phyloP scores from a whole-genome alignment of 2,113 vertebrate genomes.

The human region DNA sequence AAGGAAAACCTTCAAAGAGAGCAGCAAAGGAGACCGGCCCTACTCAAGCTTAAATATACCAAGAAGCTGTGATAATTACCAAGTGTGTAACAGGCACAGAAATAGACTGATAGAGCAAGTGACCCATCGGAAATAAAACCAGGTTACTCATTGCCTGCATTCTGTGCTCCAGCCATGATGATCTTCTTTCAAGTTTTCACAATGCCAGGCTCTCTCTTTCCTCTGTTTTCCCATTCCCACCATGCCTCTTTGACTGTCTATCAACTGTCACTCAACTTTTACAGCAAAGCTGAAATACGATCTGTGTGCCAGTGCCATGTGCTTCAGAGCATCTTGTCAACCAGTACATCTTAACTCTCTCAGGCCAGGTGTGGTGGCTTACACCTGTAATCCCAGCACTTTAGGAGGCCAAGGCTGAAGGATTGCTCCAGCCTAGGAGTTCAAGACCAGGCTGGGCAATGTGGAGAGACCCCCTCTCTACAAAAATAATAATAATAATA shows the following conservation, averaged over 20 bases:
- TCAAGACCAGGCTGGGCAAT: no score
- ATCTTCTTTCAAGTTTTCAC: neutral
- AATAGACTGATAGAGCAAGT: accelerated
- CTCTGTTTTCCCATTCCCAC: neutral
- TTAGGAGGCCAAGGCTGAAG: no score
- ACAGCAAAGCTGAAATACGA: neutral
- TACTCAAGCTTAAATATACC: neutral
- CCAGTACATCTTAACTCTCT: no score
- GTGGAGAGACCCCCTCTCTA: no score
- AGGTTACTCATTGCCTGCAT: no score
- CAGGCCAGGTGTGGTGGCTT: no score
- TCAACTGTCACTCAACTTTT: no score
- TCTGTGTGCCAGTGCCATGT: neutral
- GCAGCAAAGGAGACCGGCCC: neutral
- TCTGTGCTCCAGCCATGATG: neutral
- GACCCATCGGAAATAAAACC: neutral
- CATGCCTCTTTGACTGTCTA: no score
- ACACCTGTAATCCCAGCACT: no score
- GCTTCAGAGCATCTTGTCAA: neutral
- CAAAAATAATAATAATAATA: no score
- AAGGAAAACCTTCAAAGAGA: neutral
- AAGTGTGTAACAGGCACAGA: neutral
- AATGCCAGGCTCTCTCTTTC: neutral
- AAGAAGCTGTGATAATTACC: neutral
- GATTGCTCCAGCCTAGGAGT: no score